Conservation (phyloP, 2,888 invertebrate species). For the Amphimallon solstitiale region DNA sequence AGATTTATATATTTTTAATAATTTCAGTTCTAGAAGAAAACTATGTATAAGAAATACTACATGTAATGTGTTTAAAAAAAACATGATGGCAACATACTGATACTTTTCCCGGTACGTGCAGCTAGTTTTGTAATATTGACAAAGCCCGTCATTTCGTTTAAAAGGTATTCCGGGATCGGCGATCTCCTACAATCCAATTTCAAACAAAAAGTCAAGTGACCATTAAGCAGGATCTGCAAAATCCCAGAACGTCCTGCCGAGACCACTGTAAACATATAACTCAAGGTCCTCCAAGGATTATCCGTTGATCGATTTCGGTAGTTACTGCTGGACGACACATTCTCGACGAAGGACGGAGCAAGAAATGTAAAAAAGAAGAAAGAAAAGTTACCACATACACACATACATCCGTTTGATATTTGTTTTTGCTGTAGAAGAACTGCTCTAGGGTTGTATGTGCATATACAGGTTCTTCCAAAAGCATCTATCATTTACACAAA, state of each 20-base stretch:
- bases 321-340: constrained; percentile 42
- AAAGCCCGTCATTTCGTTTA: constrained; percentile 39
- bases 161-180: constrained; percentile 36
- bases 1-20: no score
- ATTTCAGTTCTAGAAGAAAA: no score
- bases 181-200: constrained; percentile 37
- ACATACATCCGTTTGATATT: no score
- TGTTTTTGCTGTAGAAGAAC: no score
- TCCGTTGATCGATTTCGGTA: constrained; percentile 58
- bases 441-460: no score
- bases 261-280: constrained; percentile 60
- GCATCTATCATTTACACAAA: no score
- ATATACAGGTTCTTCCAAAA: no score
- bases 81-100: no score
- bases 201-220: constrained; percentile 60
- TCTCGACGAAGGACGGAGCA: constrained; percentile 36
- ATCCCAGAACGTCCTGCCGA: constrained; percentile 59
- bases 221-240: constrained; percentile 60
- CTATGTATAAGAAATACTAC: no score
- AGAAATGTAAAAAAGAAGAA: constrained; percentile 4
- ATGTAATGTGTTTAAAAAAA: no score
- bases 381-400: not conserved
- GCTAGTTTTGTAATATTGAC: constrained; percentile 4
- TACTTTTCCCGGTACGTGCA: no score
- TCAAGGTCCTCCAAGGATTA: constrained; percentile 57